Evolutionary conservation across 2,113 vertebrate species (phyloP).

Genomic region (Sinocyclocheilus rhinocerous): DNA sequence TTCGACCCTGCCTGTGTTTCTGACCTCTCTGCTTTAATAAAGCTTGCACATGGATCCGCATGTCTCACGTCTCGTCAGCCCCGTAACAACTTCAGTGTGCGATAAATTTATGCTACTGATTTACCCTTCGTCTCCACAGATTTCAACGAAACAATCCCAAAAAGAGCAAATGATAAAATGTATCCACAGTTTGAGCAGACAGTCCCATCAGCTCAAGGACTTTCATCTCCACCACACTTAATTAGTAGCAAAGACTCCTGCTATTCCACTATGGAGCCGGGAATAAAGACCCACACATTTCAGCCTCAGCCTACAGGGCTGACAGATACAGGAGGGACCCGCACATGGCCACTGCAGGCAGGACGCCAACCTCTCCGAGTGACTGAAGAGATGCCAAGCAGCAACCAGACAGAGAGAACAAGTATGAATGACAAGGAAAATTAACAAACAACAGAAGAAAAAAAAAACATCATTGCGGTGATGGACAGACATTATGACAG

Average conservation of each 20-base stretch:
- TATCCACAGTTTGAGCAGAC: neutral
- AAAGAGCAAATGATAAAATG: neutral
- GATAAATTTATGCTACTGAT: neutral
- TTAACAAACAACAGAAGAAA: conserved; percentile 11
- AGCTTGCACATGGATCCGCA: too few species aligned
- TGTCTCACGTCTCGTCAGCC: too few species aligned
- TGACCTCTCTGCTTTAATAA: too few species aligned
- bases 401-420: conserved; percentile 15
- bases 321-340: conserved; percentile 14
- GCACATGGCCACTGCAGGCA: neutral
- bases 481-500: conserved; percentile 35
- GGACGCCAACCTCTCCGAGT: neutral
- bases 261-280: conserved; percentile 7
- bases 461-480: neutral
- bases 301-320: neutral
- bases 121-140: neutral
- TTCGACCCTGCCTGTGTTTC: too few species aligned
- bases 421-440: neutral
- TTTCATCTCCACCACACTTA: conserved; percentile 21
- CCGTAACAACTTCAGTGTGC: neutral
- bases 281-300: conserved; percentile 41
- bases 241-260: conserved; percentile 37
- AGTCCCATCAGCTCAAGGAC: neutral
- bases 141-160: too few species aligned
- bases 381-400: conserved; percentile 25